Base-by-base conservation (phyloP, 2,113 vertebrate genomes). In the Corvus hawaiiensis region DNA sequence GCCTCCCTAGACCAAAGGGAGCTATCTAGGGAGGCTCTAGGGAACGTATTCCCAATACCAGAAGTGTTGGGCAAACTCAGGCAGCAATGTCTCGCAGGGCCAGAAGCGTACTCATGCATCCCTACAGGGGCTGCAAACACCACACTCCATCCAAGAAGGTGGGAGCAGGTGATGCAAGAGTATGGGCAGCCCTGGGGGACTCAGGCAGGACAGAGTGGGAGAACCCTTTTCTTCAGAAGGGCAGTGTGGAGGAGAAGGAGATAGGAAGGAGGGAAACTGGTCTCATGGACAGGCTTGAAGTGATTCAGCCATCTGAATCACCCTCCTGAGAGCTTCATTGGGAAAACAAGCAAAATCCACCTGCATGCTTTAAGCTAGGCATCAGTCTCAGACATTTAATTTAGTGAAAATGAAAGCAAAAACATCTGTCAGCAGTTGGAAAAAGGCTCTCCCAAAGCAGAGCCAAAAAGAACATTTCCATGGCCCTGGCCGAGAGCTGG, bases 401-500 rank as follows among this genome's bases (percentile, higher is more conserved):
- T 84, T 17, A 54, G 39, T 59, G 24, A 89, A 73, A 89, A 89
- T 44, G 61, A 87, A 91, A 91, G 74, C 48, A 94, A 84, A 95
- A 84, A 3, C 11, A 2, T 2, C 6, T 14, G 66, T 46, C 28
- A 24, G 37, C 3, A 1, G 52, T 0, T 59, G 28, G 55, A 48
- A 89, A 63, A 39, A 66, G 52, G 5, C 10, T 58, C 27, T 68
- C 32, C 12, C 30, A 7, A 3, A 43, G 39, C 3, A 44, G 9
- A 20, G 27, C 18, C 39, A 52, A 58, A 20, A 55, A 66, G 41
- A 51, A 44, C 3, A 1, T 32, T 87, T 87, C 73, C 10, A 46
- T 12, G 0, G 0, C 32, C 32, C 43, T 37, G n/a, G 22, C 68
- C 0, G 2, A 69, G 89, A 78, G 35, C 52, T 0, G 15, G 35